These are phyloP conservation scores for Brenthis daphne DNA, from an alignment of 2,888 invertebrate genomes.

Conservation along the genomic window DNA sequence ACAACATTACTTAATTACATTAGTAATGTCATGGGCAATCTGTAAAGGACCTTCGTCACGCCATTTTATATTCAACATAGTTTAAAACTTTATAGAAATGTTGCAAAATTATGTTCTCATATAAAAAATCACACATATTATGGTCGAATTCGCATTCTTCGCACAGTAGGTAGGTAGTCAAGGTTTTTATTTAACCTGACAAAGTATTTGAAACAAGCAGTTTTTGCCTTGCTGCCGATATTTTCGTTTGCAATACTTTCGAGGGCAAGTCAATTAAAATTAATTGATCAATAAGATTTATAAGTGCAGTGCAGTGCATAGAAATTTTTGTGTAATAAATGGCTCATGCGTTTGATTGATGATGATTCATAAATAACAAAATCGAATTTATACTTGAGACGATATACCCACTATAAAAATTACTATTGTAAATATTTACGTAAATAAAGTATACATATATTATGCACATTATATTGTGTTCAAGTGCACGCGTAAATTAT, in stretches of 20 bases:
- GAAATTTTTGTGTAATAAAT: too few species aligned
- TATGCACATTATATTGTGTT: background rate
- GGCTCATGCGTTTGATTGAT: too few species aligned
- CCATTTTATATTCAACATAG: constrained; percentile 7
- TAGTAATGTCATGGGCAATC: constrained; percentile 17
- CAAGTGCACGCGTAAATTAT: constrained; percentile 21
- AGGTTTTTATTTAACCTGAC: constrained; percentile 14
- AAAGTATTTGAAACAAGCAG: constrained; percentile 2
- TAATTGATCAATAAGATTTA: background rate
- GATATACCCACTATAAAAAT: too few species aligned
- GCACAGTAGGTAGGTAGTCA: background rate
- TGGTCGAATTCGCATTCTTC: constrained; percentile 6
- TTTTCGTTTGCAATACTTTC: background rate
- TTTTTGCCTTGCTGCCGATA: constrained; percentile 1
- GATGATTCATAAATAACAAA: too few species aligned
- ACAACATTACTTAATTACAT: constrained; percentile 22
- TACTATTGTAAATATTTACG: too few species aligned
- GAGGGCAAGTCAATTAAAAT: constrained; percentile 7
- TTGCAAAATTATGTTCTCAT: constrained; percentile 2
- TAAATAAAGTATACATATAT: background rate
- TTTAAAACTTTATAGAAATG: background rate
- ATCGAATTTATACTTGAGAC: too few species aligned
- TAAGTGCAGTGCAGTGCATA: background rate
- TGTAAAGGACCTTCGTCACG: constrained; percentile 12
- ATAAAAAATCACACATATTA: constrained; percentile 8